Percentiles rank a stretch among this genome's conserved stretches.
Evolutionary conservation across 2,113 vertebrate species (phyloP).

Genomic region (Ophiodon elongatus): DNA sequence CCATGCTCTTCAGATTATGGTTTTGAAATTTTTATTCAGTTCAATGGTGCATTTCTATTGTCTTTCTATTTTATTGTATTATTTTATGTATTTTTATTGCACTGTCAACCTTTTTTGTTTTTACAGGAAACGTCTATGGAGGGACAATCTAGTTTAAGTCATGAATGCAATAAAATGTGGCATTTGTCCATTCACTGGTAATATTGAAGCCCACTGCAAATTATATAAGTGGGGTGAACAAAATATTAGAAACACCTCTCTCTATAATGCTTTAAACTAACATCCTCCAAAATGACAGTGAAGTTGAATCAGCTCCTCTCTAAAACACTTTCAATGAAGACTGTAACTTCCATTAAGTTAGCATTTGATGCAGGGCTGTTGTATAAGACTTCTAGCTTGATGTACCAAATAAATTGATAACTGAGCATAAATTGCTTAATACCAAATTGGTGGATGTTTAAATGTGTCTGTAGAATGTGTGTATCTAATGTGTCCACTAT

Average conservation of each 20-base stretch:
- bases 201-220: not conserved
- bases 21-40: not conserved
- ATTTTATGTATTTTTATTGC: not conserved
- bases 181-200: not conserved
- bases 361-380: constrained; percentile 1
- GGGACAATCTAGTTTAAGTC: not conserved
- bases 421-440: not conserved
- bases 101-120: not conserved
- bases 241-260: not conserved
- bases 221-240: not conserved
- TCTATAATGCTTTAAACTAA: not conserved
- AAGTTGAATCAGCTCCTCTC: not conserved
- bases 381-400: not conserved
- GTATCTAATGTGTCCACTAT: constrained; percentile 10
- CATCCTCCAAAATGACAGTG: not conserved
- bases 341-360: not conserved
- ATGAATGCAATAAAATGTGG: not conserved
- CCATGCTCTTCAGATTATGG: not conserved
- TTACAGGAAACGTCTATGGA: not conserved
- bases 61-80: not conserved
- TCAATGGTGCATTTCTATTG: not conserved
- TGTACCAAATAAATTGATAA: constrained; percentile 4
- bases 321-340: not conserved
- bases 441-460: constrained; percentile 15
- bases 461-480: constrained; percentile 15